Conservation (phyloP, 2,113 vertebrate genomes). For the Platysteira castanea region DNA sequence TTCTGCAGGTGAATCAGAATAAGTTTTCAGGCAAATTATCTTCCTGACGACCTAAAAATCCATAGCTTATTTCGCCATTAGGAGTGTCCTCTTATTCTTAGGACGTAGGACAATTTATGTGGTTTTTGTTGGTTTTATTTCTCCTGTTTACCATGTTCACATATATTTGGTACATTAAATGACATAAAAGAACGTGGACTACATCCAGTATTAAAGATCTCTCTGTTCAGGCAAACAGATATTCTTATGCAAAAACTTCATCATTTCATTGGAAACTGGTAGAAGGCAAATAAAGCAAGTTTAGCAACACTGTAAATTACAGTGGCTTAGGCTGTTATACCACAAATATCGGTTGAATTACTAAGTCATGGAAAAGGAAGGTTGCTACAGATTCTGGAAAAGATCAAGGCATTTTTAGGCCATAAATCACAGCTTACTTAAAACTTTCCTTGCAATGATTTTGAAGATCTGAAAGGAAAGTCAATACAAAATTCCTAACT, state of each 20-base stretch:
- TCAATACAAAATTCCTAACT: neutral
- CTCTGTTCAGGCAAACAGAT: neutral
- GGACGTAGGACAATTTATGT: neutral
- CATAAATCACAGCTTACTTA: neutral
- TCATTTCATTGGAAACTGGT: neutral
- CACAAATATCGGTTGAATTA: neutral
- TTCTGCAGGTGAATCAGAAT: neutral
- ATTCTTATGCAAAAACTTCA: neutral
- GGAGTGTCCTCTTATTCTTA: neutral
- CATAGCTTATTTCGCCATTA: neutral
- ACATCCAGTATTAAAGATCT: neutral
- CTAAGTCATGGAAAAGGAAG: neutral
- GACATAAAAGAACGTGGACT: neutral
- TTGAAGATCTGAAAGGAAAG: neutral
- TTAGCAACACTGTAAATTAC: neutral
- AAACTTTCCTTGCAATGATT: neutral
- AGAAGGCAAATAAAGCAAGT: neutral
- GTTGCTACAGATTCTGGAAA: neutral
- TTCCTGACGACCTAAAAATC: neutral
- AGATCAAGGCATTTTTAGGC: neutral
- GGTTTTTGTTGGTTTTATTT: neutral
- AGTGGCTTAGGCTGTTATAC: neutral
- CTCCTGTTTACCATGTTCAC: neutral
- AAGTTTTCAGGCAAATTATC: neutral
- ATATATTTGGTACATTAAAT: neutral